A percentile compares a stretch with the other conserved stretches of the same genome.
Conservation (phyloP, 2,113 vertebrate species). For the Tupaia tana region DNA sequence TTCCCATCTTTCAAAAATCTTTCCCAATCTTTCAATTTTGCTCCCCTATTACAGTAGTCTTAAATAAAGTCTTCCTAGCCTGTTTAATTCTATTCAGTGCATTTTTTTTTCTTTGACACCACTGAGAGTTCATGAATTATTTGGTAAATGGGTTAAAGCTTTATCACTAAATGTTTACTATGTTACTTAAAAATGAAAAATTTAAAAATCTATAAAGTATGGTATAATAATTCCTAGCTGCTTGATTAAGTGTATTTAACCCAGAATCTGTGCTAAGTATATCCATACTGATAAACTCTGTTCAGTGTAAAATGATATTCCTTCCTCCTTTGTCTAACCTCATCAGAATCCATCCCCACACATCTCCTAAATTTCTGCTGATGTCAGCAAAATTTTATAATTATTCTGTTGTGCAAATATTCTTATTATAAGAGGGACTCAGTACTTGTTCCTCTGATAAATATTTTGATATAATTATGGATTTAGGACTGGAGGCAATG, state of each 20-base stretch:
- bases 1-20: background rate
- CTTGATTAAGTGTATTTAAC: background rate
- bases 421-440: background rate
- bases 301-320: background rate
- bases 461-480: background rate
- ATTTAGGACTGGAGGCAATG: background rate
- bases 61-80: background rate
- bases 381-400: background rate
- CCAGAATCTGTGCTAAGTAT: background rate
- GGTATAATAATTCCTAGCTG: background rate
- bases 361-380: background rate
- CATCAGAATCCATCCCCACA: background rate
- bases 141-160: background rate
- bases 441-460: background rate
- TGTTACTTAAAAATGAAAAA: background rate
- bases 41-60: background rate
- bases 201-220: background rate
- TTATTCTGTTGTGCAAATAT: background rate
- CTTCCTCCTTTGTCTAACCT: background rate
- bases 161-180: background rate
- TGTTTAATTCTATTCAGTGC: background rate
- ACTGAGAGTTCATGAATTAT: background rate
- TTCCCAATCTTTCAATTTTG: background rate
- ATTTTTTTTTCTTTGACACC: background rate
- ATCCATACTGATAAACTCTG: background rate